Evolutionary conservation across 2,113 vertebrate genomes (phyloP).

Genomic region (Nerophis lumbriciformis): DNA sequence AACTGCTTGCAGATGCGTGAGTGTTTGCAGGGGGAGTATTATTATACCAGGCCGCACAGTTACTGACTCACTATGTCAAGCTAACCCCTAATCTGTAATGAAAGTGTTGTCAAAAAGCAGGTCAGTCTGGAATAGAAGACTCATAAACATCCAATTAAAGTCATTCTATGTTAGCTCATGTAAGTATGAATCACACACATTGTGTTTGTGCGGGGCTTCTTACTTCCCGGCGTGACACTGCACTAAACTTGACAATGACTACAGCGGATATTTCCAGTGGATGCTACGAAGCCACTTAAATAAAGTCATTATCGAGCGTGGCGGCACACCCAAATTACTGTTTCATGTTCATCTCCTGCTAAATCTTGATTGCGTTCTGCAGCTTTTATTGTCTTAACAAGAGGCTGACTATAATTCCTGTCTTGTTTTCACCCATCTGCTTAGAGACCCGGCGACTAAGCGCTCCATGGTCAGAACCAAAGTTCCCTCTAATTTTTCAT

Average conservation of each 20-base stretch:
- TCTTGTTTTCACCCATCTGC: conserved; percentile 55
- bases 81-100: conserved; percentile 4
- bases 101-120: conserved; percentile 26
- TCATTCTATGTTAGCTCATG: neutral
- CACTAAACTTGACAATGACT: conserved; percentile 28
- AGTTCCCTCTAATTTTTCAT: no score
- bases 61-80: conserved; percentile 5
- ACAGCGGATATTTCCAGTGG: conserved; percentile 35
- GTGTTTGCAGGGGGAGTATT: conserved; percentile 2
- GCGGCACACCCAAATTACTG: conserved; percentile 28
- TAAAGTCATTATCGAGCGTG: conserved; percentile 30
- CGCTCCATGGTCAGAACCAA: conserved; percentile 35
- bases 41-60: conserved; percentile 1
- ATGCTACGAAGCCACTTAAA: conserved; percentile 30
- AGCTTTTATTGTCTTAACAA: conserved; percentile 49
- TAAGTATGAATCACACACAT: conserved; percentile 1
- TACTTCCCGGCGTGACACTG: conserved; percentile 45
- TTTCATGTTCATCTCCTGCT: conserved; percentile 46
- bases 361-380: conserved; percentile 60
- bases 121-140: conserved; percentile 4
- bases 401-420: conserved; percentile 49
- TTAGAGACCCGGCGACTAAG: conserved; percentile 30
- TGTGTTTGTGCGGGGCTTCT: conserved; percentile 7
- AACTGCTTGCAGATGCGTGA: conserved; percentile 69
- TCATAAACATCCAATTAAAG: neutral